Conservation (phyloP, 2,797 vertebrate species). For the Amazonetta brasiliensis region DNA sequence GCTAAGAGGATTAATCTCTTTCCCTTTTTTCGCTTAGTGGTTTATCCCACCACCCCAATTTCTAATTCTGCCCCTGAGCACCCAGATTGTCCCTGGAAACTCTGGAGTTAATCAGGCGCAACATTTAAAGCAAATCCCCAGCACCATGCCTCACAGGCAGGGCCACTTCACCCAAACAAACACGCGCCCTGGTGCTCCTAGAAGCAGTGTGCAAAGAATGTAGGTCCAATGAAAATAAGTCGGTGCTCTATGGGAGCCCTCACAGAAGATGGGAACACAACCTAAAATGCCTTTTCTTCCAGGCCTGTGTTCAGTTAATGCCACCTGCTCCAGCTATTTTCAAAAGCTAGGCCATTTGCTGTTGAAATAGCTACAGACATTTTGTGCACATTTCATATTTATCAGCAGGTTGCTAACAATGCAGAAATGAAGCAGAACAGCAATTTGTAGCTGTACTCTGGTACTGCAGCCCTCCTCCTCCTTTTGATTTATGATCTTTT, state of each 20-base stretch:
- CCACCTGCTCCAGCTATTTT: conserved; percentile 31
- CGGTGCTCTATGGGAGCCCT: background rate
- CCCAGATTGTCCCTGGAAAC: background rate
- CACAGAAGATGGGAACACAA: background rate
- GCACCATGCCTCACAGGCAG: background rate
- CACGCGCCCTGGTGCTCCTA: background rate
- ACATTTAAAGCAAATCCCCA: background rate
- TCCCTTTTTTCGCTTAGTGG: background rate
- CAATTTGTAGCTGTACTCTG: conserved; percentile 45
- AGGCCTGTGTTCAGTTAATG: background rate
- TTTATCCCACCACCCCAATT: background rate
- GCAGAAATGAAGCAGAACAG: conserved; percentile 58
- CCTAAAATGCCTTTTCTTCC: background rate
- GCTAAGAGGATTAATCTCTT: background rate
- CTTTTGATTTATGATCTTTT: conserved; percentile 54
- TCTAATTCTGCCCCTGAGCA: background rate
- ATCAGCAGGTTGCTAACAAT: conserved; percentile 63
- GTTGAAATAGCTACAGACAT: conserved; percentile 44
- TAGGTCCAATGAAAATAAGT: background rate
- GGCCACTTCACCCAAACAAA: background rate
- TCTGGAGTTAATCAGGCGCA: background rate
- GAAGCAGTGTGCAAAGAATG: background rate
- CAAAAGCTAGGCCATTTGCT: conserved; percentile 38
- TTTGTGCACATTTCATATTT: conserved; percentile 58
- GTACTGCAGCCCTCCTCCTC: background rate